Evolutionary conservation across 2,113 vertebrate species (phyloP).

Genomic region (Pao palembangensis): DNA sequence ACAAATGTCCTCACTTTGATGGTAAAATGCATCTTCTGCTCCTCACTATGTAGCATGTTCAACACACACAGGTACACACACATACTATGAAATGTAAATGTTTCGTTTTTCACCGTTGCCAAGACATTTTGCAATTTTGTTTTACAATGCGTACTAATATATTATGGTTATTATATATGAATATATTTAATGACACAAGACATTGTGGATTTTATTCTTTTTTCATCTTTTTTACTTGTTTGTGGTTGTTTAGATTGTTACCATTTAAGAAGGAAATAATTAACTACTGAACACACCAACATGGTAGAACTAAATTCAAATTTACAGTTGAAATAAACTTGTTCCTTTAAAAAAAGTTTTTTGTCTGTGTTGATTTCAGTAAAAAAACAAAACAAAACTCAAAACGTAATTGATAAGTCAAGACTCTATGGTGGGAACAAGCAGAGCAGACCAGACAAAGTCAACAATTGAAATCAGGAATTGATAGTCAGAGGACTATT

Average conservation of each 20-base stretch:
- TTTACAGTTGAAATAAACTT: constrained; percentile 90
- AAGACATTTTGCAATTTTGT: constrained; percentile 82
- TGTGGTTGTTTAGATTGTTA: constrained; percentile 82
- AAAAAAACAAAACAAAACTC: neutral
- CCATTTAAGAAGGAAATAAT: constrained; percentile 83
- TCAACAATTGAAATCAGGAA: no score
- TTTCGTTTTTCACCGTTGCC: constrained; percentile 86
- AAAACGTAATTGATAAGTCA: no score
- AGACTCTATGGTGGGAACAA: no score
- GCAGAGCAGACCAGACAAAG: no score
- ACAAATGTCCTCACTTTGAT: no score
- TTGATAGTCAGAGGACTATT: constrained; percentile 36
- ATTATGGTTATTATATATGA: constrained; percentile 99
- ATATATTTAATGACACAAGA: constrained; percentile 98
- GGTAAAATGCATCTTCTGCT: no score
- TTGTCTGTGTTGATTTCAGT: constrained; percentile 19
- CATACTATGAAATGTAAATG: constrained; percentile 88
- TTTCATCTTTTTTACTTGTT: constrained; percentile 55
- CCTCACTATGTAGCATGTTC: no score
- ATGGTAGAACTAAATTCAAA: constrained; percentile 88
- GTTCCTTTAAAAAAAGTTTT: constrained; percentile 52
- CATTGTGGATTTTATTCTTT: constrained; percentile 88
- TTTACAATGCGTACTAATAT: constrained; percentile 99
- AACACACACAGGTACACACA: no score
- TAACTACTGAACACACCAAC: constrained; percentile 86